Percentiles rank a stretch among this genome's conserved stretches.
These are phyloP conservation scores for Dicrurus megarhynchus DNA, from an alignment of 2,113 vertebrate species.

Conservation along the genomic window DNA sequence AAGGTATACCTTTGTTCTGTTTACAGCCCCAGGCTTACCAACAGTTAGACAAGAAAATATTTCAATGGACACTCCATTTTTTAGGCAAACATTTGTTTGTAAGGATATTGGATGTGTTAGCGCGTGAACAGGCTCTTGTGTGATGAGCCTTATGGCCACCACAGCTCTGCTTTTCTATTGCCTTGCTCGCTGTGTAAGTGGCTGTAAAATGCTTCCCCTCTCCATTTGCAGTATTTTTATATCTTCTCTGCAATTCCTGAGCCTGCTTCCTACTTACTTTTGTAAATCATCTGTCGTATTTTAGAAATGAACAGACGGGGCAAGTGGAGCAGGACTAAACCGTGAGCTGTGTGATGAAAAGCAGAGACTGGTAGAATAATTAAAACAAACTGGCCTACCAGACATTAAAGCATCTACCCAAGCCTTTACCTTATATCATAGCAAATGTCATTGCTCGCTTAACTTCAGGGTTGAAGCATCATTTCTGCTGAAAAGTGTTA, in stretches of 20 bases:
- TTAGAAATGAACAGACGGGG: not conserved
- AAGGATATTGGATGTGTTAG: not conserved
- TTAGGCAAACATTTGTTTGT: not conserved
- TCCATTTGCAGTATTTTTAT: constrained; percentile 39
- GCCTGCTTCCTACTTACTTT: constrained; percentile 9
- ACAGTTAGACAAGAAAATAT: not conserved
- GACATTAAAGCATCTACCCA: not conserved
- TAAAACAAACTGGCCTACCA: not conserved
- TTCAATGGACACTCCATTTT: not conserved
- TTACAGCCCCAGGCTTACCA: not conserved
- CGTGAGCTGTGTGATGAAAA: not conserved
- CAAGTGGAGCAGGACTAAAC: constrained; percentile 15
- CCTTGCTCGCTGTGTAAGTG: constrained; percentile 44
- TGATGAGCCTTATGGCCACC: constrained; percentile 18
- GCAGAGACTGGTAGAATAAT: not conserved
- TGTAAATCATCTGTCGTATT: not conserved
- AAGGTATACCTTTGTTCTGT: not conserved
- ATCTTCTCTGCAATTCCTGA: not conserved
- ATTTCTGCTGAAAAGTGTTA: not conserved
- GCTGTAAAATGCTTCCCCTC: constrained; percentile 50
- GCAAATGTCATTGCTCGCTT: not conserved
- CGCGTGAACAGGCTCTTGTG: not conserved
- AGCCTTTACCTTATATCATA: not conserved
- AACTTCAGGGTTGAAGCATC: not conserved
- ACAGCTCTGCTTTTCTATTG: constrained; percentile 45